Conservation (phyloP, 2,888 invertebrate species). For the Beris chalybata region DNA sequence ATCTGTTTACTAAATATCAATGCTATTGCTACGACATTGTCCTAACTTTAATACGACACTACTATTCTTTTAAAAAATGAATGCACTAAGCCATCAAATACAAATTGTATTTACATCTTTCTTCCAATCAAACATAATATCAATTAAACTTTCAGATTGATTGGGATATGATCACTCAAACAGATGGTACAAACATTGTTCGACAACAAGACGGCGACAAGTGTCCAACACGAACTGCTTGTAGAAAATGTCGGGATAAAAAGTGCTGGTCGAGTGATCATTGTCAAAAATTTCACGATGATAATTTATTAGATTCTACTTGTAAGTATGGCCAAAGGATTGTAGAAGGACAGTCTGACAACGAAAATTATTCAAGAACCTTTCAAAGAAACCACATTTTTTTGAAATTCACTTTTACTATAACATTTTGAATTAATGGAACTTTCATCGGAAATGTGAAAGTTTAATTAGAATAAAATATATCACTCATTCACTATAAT, state of each 20-base stretch:
- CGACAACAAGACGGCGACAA: slow-evolving; percentile 30
- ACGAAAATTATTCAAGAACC: not conserved
- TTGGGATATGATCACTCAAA: slow-evolving; percentile 49
- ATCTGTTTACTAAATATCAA: too few relatives aligned
- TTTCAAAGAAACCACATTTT: not conserved
- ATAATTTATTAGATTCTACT: slow-evolving; percentile 44
- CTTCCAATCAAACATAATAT: not conserved
- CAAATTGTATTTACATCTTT: not conserved
- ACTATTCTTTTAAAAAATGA: too few relatives aligned
- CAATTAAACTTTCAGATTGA: slow-evolving; percentile 45
- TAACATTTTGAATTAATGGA: not conserved
- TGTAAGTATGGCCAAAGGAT: slow-evolving; percentile 42
- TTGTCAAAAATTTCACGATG: slow-evolving; percentile 51
- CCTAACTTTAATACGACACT: too few relatives aligned
- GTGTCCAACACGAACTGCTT: slow-evolving; percentile 36
- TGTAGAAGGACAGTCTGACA: not conserved
- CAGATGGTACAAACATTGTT: slow-evolving; percentile 47
- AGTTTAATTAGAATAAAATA: too few relatives aligned
- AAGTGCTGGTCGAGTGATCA: slow-evolving; percentile 50
- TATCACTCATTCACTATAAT: too few relatives aligned
- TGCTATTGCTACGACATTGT: too few relatives aligned
- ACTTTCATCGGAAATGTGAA: too few relatives aligned
- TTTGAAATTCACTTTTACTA: not conserved
- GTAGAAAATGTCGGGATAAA: slow-evolving; percentile 46
- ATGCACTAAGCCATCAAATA: too few relatives aligned